Evolutionary conservation across 1,140 invertebrate species (phyloP).

Genomic region (Ooceraea biroi): DNA sequence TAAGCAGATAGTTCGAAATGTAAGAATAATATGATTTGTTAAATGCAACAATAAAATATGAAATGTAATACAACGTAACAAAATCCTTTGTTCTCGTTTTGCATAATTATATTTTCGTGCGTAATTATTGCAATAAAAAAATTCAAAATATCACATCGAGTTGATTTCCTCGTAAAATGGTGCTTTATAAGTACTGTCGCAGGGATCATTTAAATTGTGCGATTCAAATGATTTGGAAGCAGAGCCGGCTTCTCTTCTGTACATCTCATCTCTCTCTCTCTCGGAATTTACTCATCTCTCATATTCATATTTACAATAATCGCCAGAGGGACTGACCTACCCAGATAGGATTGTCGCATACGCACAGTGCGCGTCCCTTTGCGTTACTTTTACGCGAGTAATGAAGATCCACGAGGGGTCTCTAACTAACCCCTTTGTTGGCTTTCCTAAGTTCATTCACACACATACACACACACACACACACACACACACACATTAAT

Average conservation of each 20-base stretch:
- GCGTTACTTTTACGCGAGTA: constrained; percentile 50
- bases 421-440: constrained; percentile 41
- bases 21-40: too few species aligned
- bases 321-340: constrained; percentile 50
- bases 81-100: not conserved
- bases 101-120: not conserved
- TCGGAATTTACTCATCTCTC: constrained; percentile 14
- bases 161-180: constrained; percentile 6
- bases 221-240: constrained; percentile 1
- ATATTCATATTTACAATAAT: constrained; percentile 56
- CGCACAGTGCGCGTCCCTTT: constrained; percentile 52
- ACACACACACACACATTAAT: too few species aligned
- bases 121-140: not conserved
- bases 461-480: too few species aligned
- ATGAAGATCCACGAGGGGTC: constrained; percentile 46
- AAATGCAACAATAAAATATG: not conserved
- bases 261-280: not conserved
- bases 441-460: constrained; percentile 45
- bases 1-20: too few species aligned
- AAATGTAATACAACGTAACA: not conserved
- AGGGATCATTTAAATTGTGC: not conserved
- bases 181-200: not conserved
- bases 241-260: constrained; percentile 23
- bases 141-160: not conserved
- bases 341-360: constrained; percentile 61